phyloP scores from a whole-genome alignment of 2,797 vertebrate species.

The Carduelis carduelis region DNA sequence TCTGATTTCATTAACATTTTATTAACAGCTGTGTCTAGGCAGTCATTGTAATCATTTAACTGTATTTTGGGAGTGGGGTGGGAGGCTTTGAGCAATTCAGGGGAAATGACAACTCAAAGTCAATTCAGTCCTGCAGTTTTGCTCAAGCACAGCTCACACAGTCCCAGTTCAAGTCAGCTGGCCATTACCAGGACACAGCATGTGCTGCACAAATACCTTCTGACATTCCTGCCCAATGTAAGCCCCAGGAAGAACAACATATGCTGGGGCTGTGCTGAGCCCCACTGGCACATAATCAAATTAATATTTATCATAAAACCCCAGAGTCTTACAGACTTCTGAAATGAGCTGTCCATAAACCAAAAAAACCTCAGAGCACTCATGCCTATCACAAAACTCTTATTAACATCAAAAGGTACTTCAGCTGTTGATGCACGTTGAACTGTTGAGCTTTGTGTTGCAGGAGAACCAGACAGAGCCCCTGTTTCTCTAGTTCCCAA shows the following conservation, averaged over 20 bases:
- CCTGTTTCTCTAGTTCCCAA: not conserved
- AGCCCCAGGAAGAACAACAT: not conserved
- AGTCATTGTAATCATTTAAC: conserved; percentile 18
- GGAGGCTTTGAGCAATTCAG: not conserved
- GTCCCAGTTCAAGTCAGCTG: not conserved
- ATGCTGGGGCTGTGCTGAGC: not conserved
- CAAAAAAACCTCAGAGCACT: not conserved
- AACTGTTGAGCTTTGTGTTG: not conserved
- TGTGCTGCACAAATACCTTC: not conserved
- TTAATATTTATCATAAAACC: not conserved
- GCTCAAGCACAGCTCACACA: not conserved
- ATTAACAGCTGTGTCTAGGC: conserved; percentile 19
- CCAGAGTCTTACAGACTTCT: not conserved
- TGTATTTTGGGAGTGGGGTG: not conserved
- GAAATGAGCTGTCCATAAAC: not conserved
- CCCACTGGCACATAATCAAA: not conserved
- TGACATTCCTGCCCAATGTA: not conserved
- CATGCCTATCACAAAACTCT: not conserved
- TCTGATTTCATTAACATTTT: conserved; percentile 46
- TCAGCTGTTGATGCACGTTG: not conserved
- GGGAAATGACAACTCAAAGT: conserved; percentile 37
- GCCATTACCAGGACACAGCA: not conserved
- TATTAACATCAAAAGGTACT: not conserved
- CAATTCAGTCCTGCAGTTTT: not conserved
- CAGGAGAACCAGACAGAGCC: not conserved